These are phyloP conservation scores for Latrodectus geometricus DNA, from an alignment of 1,140 invertebrate species.

Conservation along the genomic window DNA sequence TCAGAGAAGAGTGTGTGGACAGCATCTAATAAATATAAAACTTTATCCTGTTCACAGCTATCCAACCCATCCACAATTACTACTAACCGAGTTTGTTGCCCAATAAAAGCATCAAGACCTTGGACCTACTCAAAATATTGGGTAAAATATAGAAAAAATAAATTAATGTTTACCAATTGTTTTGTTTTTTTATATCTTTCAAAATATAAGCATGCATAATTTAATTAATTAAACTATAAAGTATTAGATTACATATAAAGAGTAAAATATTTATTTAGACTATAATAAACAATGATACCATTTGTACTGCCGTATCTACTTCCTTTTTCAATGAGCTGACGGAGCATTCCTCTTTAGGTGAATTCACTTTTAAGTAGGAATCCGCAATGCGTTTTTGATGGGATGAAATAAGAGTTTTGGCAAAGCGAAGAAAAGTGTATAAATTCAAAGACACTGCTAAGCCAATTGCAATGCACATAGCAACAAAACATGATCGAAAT, in stretches of 20 bases:
- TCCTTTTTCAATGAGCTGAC: constrained; percentile 82
- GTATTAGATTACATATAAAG: too few relatives aligned
- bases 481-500: constrained; percentile 68
- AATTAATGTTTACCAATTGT: not conserved
- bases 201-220: too few relatives aligned
- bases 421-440: constrained; percentile 82
- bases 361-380: constrained; percentile 9
- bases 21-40: constrained; percentile 90
- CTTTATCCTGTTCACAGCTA: constrained; percentile 97
- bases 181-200: not conserved
- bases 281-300: constrained; percentile 72
- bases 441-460: constrained; percentile 85
- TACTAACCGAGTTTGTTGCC: constrained; percentile 87
- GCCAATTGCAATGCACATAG: constrained; percentile 70
- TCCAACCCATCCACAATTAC: constrained; percentile 97
- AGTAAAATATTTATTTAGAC: too few relatives aligned
- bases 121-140: constrained; percentile 73
- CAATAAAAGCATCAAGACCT: constrained; percentile 90
- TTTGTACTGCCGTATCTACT: constrained; percentile 85
- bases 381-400: constrained; percentile 53
- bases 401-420: constrained; percentile 65
- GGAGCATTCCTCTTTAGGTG: constrained; percentile 76
- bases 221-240: too few relatives aligned
- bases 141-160: constrained; percentile 64
- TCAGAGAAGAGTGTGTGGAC: constrained; percentile 95